Evolutionary conservation across 2,888 invertebrate genomes (phyloP), one percentile per base, ranked within the genome.

Genomic region (Eugnorisma glareosa): DNA sequence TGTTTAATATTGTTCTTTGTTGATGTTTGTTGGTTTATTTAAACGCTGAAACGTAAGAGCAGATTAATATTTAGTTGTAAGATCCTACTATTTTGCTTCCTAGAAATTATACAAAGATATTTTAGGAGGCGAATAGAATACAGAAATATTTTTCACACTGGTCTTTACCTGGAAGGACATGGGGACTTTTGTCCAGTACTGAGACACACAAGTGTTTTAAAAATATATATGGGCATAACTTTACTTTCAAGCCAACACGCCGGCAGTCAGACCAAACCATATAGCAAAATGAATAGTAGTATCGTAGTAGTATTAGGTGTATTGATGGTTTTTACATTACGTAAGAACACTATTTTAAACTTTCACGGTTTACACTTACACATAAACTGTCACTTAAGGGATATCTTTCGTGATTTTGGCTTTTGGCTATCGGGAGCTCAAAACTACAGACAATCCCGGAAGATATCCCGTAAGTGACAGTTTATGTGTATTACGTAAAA

Each of bases 1-100:
- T 66, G 66, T 69, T 67, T 72, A 28, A 37, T 81, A 66, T 31
- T 35, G 2, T 66, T 69, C 28, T 77, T 75, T 74, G 54, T 66
- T 70, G 31, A 21, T 3, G 61, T 48, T 67, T 48, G 24, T 35
- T 18, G 35, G 6, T 59, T 70, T 51, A n/a, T 64, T 78, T 13
- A 21, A 24, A 48, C 24, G 18, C 35, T 57, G 8, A 21, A n/a
- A 59, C 31, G 0, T 15, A 21, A 48, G 24, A 77, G 18, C n/a
- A 6, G n/a, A 31, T 37, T 11, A 21, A 5, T n/a, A 13, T 51
- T 43, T 18, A 8, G 45, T 35, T 45, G 40, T 8, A n/a, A 64
- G 3, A 15, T 0, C 2, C 7, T 45, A 28, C 1, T 57, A 0
- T 8, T 40, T 18, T 66, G 1, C 10, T 48, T 18, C 18, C 51